Conservation (phyloP, 2,888 invertebrate species). For the Tetramorium bicarinatum region DNA sequence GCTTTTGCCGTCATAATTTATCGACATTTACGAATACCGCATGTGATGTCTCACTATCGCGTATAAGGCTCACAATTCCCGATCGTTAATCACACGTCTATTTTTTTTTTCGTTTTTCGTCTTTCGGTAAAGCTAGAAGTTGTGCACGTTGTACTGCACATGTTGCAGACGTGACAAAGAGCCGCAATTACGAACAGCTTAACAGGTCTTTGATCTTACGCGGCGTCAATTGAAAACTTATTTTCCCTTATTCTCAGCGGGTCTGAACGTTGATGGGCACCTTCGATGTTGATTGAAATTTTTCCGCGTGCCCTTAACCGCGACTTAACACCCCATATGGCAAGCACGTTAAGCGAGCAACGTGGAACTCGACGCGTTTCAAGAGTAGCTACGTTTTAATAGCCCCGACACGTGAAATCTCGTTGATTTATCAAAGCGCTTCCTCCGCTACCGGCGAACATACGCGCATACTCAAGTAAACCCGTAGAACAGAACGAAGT, state of each 20-base stretch:
- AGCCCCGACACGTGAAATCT: constrained; percentile 35
- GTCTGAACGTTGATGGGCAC: background rate
- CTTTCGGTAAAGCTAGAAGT: background rate
- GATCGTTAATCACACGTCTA: constrained; percentile 27
- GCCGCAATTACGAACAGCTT: constrained; percentile 27
- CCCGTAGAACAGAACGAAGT: background rate
- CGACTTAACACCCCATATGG: constrained; percentile 41
- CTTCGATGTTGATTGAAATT: constrained; percentile 14
- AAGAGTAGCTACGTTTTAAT: constrained; percentile 19
- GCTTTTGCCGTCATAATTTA: background rate
- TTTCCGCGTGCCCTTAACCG: background rate
- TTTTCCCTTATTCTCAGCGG: background rate
- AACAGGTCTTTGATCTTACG: constrained; percentile 35
- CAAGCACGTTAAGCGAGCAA: constrained; percentile 28
- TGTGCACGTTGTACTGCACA: constrained; percentile 1
- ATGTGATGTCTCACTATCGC: constrained; percentile 8
- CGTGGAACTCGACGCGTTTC: constrained; percentile 4
- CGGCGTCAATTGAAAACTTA: constrained; percentile 24
- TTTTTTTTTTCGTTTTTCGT: background rate
- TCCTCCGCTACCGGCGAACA: constrained; percentile 10
- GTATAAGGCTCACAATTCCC: background rate
- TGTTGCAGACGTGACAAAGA: constrained; percentile 26
- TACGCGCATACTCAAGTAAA: background rate
- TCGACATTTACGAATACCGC: constrained; percentile 10
- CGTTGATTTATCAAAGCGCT: constrained; percentile 46